Base-by-base conservation (phyloP, 2,113 vertebrate genomes). In the Alces alces region DNA sequence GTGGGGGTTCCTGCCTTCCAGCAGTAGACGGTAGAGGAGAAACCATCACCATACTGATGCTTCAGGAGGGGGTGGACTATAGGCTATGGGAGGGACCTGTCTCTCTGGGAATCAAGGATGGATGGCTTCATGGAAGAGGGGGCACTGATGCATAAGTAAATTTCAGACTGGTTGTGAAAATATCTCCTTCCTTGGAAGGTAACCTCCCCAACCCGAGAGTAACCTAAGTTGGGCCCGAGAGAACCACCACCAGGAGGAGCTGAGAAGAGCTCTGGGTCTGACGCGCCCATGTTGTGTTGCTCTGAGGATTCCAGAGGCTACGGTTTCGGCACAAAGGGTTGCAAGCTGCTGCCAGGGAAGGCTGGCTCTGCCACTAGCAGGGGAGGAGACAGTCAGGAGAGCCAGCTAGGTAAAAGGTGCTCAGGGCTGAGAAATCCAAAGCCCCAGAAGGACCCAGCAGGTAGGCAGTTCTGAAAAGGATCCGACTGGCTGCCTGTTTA, bases 351-450 rank as follows among this genome's bases (percentile, higher is more conserved):
- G 93, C 95, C 94, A 96, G 43, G 15, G 95, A 86, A 83, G 60
- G 91, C 66, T 93, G 78, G 55, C 61, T 95, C 64, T 61, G 58
- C 66, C 9, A 36, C 64, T 58, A 15, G 76, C 64, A n/a, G 21
- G n/a, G 45, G 47, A 95, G 60, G 86, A 88, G 94, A 60, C 23
- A 55, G 57, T 86, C 52, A 93, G 80, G 52, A 94, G 33, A 39
- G 89, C 96, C 92, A 96, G 85, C 85, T 94, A 89, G 95, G 97
- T 50, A 52, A 95, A 96, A 98, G 85, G 93, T 89, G 76, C 55
- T 58, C 61, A 86, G 73, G 43, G 54, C 76, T 90, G 33, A 64
- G 85, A 95, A 96, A 78, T 58, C 73, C 50, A 90, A 92, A 93
- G 58, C 36, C 57, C 50, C 45, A 64, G 64, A 78, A 91, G 17